phyloP scores from a whole-genome alignment of 2,888 invertebrate species.

The Mechanitis mazaeus region DNA sequence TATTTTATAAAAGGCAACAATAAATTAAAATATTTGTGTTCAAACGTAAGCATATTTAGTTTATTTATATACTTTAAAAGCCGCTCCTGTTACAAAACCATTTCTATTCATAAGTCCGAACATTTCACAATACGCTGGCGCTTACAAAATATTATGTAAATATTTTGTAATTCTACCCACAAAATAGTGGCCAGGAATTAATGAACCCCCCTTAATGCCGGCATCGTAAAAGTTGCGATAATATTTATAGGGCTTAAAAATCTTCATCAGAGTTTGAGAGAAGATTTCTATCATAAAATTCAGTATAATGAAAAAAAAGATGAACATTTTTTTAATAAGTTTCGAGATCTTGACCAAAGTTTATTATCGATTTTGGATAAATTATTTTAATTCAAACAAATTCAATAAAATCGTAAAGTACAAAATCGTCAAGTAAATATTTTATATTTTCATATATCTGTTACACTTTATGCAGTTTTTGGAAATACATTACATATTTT shows the following conservation, averaged over 20 bases:
- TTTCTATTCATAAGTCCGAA: conserved; percentile 6
- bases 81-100: background rate
- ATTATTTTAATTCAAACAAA: no score
- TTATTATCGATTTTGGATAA: no score
- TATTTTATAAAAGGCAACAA: no score
- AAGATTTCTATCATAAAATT: conserved; percentile 1
- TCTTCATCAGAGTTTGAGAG: background rate
- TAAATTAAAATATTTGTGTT: background rate
- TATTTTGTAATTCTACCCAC: conserved; percentile 7
- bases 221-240: conserved; percentile 11
- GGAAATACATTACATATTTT: no score
- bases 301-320: background rate
- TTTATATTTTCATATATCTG: no score
- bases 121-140: conserved; percentile 8
- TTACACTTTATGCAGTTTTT: no score
- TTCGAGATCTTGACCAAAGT: no score
- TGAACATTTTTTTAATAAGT: background rate
- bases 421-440: no score
- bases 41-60: background rate
- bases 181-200: conserved; percentile 15
- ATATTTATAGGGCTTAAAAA: conserved; percentile 4
- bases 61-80: background rate
- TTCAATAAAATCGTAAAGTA: no score
- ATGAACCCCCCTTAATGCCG: conserved; percentile 10
- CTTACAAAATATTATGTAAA: conserved; percentile 18